Base-by-base conservation (phyloP, 2,888 invertebrate genomes). In the Branchellion lobata region DNA sequence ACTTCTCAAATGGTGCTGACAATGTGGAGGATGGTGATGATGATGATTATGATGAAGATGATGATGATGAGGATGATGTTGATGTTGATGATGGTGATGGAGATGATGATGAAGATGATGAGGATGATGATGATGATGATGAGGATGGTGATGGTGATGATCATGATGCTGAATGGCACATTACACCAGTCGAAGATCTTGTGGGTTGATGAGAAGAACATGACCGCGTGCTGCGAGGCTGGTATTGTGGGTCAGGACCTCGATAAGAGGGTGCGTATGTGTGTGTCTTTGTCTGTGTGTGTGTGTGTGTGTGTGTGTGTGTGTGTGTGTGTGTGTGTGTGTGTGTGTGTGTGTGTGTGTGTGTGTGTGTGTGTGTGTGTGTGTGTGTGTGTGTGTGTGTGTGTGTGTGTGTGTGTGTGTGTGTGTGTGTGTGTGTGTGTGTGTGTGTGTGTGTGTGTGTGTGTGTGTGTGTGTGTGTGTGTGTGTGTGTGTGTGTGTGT, bases 201-300 rank as follows among this genome's bases (percentile, higher is more conserved):
- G 40, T 97, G 96, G 96, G 89, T 99, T 74, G 96, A 99, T 86
- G 91, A 90, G 81, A 91, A 92, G 81, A 95, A 95, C 88, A 88
- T 94, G 82, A 91, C 93, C 0, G 93, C 91, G 1, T 92, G 93
- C 85, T 91, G 92, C 85, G 93, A 99, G 89, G 90, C 94, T 74
- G 97, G 97, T 8, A 94, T 97, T 83, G 91, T 96, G 47, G 97
- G 97, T 0, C 96, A 96, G 87, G 96, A 97, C 88, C 88, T 98
- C 84, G 97, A 98, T 87, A 90, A 93, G 0, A 84, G 87, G 85
- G 88, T 89, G 81, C 82, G 84, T 82, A n/a, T 24, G 34, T 5
- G 40, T 5, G 40, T 5, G 40, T n/a, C n/a, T n/a, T n/a, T n/a
- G n/a, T n/a, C n/a, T n/a, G n/a, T n/a, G n/a, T n/a, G n/a, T n/a